phyloP scores from a whole-genome alignment of 2,113 vertebrate species.

The Myxocyprinus asiaticus region DNA sequence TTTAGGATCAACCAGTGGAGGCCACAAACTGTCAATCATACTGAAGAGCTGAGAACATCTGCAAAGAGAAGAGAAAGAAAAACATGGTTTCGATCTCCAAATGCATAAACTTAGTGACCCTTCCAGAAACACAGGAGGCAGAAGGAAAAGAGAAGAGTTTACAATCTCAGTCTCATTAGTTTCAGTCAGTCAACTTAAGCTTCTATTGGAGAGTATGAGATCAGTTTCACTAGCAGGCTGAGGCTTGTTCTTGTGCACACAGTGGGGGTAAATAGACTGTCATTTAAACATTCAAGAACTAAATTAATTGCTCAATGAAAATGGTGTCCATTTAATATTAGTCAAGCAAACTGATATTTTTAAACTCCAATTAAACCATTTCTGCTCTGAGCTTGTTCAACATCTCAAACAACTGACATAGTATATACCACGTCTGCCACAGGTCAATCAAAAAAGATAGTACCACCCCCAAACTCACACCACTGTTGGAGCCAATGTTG shows the following conservation, averaged over 20 bases:
- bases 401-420: too few species aligned
- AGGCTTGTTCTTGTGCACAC: background rate
- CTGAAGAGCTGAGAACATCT: slow-evolving; percentile 87
- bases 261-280: background rate
- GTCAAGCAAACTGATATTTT: background rate
- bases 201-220: slow-evolving; percentile 2
- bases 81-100: background rate
- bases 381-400: too few species aligned
- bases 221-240: slow-evolving; percentile 8
- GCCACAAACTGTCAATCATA: slow-evolving; percentile 92
- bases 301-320: background rate
- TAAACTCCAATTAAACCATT: too few species aligned
- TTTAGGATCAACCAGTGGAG: slow-evolving; percentile 77
- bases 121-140: background rate
- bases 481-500: too few species aligned
- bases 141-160: background rate
- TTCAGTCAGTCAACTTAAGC: background rate
- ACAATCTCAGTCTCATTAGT: slow-evolving; percentile 13
- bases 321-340: background rate
- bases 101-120: background rate
- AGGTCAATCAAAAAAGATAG: too few species aligned
- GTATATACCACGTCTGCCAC: too few species aligned
- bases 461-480: too few species aligned
- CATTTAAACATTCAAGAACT: background rate
- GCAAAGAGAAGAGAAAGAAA: slow-evolving; percentile 50